Evolutionary conservation across 2,888 invertebrate genomes (phyloP).

Genomic region (Deroplatys truncata): DNA sequence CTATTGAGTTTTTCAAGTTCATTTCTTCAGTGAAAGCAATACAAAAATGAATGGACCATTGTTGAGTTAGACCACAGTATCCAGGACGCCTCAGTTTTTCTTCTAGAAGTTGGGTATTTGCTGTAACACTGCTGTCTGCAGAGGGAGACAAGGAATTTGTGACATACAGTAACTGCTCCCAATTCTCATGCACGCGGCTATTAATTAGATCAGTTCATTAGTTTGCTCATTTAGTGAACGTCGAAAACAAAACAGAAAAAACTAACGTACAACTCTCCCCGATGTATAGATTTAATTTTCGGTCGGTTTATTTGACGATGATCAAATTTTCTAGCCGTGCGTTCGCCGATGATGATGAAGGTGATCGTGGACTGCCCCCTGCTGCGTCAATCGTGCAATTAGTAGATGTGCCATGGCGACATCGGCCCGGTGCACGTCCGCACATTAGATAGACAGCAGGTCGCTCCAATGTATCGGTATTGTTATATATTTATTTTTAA

Average conservation of each 20-base stretch:
- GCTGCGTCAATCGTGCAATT: conserved; percentile 14
- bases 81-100: no score
- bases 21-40: no score
- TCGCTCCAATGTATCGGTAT: background rate
- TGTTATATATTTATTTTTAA: conserved; percentile 26
- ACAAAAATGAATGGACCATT: no score
- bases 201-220: background rate
- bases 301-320: conserved; percentile 3
- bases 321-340: background rate
- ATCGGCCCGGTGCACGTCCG: background rate
- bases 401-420: background rate
- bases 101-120: no score
- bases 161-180: background rate
- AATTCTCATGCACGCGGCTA: background rate
- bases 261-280: conserved; percentile 2
- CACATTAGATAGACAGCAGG: background rate
- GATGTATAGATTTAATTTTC: background rate
- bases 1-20: no score
- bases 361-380: background rate
- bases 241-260: background rate
- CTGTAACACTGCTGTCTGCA: no score
- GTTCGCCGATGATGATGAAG: background rate
- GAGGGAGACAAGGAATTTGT: no score
- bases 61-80: no score
- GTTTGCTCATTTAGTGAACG: background rate